Evolutionary conservation across 2,113 vertebrate genomes (phyloP).

Genomic region (Muntiacus muntjak): DNA sequence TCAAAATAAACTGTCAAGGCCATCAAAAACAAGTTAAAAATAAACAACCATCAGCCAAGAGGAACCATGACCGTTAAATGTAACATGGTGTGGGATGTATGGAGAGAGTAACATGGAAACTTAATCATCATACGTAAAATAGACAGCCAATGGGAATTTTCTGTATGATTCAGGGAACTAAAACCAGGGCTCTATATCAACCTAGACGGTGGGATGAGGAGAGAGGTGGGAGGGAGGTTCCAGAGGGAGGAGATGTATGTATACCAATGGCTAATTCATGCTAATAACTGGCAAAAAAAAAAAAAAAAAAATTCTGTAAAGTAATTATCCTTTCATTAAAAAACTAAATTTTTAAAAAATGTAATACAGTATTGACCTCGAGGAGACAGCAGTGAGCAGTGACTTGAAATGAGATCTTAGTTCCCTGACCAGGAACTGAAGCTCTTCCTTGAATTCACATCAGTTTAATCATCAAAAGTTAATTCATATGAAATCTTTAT

Average conservation of each 20-base stretch:
- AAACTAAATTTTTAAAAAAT: neutral
- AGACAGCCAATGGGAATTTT: neutral
- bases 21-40: neutral
- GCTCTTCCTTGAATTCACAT: neutral
- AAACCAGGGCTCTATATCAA: neutral
- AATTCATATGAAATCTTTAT: neutral
- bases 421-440: neutral
- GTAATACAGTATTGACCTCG: neutral
- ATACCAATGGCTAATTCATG: neutral
- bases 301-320: neutral
- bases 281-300: neutral
- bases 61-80: neutral
- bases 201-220: neutral
- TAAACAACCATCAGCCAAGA: neutral
- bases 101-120: neutral
- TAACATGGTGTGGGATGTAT: neutral
- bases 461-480: neutral
- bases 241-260: neutral
- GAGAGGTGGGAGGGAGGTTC: neutral
- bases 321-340: neutral
- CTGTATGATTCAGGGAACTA: neutral
- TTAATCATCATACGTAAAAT: neutral
- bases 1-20: neutral
- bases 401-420: neutral
- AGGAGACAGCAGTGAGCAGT: neutral